Evolutionary conservation across 2,797 vertebrate genomes (phyloP), one percentile per base, ranked within the genome.

Genomic region (Poecile montanus): DNA sequence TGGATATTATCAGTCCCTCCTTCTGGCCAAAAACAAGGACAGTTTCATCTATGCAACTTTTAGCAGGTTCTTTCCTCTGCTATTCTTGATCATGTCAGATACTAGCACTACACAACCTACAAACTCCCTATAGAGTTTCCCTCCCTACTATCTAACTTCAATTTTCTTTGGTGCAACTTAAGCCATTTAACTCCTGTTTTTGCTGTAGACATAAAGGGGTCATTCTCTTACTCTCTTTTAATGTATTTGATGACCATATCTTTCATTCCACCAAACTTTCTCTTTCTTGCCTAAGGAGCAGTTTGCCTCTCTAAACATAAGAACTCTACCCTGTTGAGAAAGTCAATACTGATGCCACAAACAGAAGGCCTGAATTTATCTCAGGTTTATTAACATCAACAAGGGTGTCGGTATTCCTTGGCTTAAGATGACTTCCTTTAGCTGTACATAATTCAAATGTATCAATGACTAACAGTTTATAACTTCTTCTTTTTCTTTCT

Each of bases 221-320:
- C 79, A 54, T 51, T 86, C 15, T 11, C 23, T 30, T 71, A 42
- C 48, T 53, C 13, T 72, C 2, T 74, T 84, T 68, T 22, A 22
- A 71, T 0, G 0, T 25, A 50, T 60, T 70, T 67, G n/a, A 70
- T 56, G 29, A 36, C 11, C 7, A 6, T 16, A 42, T 38, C 70
- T n/a, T 88, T 80, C n/a, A 58, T 74, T 38, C 22, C 30, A 67
- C 9, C 16, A 48, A 38, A 68, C 57, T 16, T 29, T 14, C 26
- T 73, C 32, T 63, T 65, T 27, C 44, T 54, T 42, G 82, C 20
- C 34, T 50, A 61, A 61, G 36, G 18, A 26, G 23, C 17, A 75
- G 50, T 63, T 72, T 73, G 17, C 29, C 13, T 68, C 8, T 38
- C 34, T 26, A 82, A 87, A 58, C 16, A 32, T 29, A 83, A 70